A percentile compares a stretch with the other conserved stretches of the same genome.
These are phyloP conservation scores for Lordiphosa collinella DNA, from an alignment of 1,140 invertebrate species.

Conservation along the genomic window DNA sequence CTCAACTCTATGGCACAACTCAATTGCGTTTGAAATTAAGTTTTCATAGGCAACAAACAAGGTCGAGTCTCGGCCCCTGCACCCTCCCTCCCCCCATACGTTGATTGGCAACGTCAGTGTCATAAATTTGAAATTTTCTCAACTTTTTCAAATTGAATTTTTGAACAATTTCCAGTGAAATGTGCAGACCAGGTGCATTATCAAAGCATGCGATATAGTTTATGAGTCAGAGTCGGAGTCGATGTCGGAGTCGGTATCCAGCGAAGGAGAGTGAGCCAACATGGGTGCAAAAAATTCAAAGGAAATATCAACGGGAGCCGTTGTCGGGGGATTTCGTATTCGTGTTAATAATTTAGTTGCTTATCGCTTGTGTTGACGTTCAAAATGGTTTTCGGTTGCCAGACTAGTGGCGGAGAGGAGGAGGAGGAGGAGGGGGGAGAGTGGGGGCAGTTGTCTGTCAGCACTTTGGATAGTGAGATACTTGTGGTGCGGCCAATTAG, in stretches of 20 bases:
- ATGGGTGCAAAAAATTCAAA: constrained; percentile 42
- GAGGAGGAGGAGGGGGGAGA: neutral
- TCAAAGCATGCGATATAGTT: constrained; percentile 57
- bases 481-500: constrained; percentile 49
- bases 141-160: constrained; percentile 64
- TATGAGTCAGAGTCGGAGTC: constrained; percentile 53
- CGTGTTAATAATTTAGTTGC: constrained; percentile 78
- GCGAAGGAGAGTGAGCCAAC: neutral
- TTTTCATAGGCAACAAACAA: constrained; percentile 47
- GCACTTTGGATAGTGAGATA: constrained; percentile 44
- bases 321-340: constrained; percentile 18
- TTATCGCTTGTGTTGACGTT: constrained; percentile 72
- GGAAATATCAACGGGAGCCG: constrained; percentile 56
- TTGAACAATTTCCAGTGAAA: constrained; percentile 52
- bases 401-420: neutral
- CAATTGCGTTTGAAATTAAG: constrained; percentile 58
- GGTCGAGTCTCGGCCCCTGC: neutral
- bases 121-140: constrained; percentile 56
- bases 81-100: neutral
- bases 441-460: constrained; percentile 40
- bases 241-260: neutral
- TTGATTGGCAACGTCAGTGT: constrained; percentile 51
- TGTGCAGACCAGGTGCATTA: constrained; percentile 42
- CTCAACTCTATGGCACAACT: constrained; percentile 29
- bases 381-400: constrained; percentile 40